A percentile compares a stretch with the other conserved stretches of the same genome.
Conservation (phyloP, 2,888 invertebrate species). For the Operophtera brumata region DNA sequence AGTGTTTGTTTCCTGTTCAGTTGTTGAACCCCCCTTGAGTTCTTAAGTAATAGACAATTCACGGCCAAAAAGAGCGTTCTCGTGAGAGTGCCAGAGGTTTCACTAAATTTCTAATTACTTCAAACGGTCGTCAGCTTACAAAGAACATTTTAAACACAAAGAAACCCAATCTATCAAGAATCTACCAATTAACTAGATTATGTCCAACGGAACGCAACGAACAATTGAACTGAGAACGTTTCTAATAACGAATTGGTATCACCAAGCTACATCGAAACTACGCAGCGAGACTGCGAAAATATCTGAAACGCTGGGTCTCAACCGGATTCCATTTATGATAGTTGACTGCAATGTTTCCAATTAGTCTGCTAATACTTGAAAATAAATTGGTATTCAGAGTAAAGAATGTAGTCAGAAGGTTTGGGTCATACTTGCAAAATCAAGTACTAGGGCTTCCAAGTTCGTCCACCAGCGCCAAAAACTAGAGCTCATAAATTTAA, state of each 20-base stretch:
- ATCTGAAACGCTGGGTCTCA: constrained; percentile 8
- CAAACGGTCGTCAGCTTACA: neutral
- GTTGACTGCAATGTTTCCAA: neutral
- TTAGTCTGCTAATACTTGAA: neutral
- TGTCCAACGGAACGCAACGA: constrained; percentile 14
- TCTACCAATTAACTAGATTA: constrained; percentile 2
- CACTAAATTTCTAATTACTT: neutral
- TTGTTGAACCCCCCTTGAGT: no score
- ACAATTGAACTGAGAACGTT: constrained; percentile 12
- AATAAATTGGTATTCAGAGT: no score
- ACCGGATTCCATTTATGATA: neutral
- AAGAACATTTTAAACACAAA: constrained; percentile 1
- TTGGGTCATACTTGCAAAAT: no score
- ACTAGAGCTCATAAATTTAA: no score
- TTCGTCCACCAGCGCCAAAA: no score
- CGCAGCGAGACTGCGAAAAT: constrained; percentile 14
- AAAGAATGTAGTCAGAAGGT: no score
- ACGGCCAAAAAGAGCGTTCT: no score
- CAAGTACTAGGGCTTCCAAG: no score
- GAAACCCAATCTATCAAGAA: neutral
- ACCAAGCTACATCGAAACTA: constrained; percentile 12
- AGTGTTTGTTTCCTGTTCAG: no score
- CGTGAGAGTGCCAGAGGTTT: neutral
- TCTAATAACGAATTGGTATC: constrained; percentile 28
- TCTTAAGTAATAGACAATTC: no score